Evolutionary conservation across 2,888 invertebrate genomes (phyloP).

Genomic region (Drosophila rellima): DNA sequence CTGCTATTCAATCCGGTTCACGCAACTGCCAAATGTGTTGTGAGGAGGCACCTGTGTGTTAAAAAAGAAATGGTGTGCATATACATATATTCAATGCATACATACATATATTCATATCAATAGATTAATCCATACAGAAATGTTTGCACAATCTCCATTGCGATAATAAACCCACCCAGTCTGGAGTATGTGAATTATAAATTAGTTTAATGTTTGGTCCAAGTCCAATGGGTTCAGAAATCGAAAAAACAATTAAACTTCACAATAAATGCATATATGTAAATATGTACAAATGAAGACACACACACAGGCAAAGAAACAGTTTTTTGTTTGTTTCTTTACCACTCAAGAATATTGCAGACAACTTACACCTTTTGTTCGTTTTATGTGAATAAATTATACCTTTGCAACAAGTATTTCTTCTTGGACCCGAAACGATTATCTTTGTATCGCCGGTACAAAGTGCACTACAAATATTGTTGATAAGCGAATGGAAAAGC

Average conservation of each 20-base stretch:
- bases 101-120: slow-evolving; percentile 12
- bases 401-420: slow-evolving; percentile 13
- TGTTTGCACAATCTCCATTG: slow-evolving; percentile 9
- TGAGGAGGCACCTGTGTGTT: slow-evolving; percentile 21
- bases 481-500: slow-evolving; percentile 41
- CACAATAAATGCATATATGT: not conserved
- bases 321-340: slow-evolving; percentile 1
- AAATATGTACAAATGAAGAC: not conserved
- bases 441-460: slow-evolving; percentile 47
- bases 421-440: slow-evolving; percentile 26
- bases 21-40: slow-evolving; percentile 18
- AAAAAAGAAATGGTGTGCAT: slow-evolving; percentile 5
- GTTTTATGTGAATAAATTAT: slow-evolving; percentile 17
- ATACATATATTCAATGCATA: not conserved
- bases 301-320: not conserved
- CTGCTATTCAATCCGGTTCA: slow-evolving; percentile 26
- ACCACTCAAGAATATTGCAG: slow-evolving; percentile 2
- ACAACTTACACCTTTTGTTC: slow-evolving; percentile 22
- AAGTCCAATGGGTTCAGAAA: slow-evolving; percentile 16
- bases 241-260: not conserved
- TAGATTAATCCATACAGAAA: slow-evolving; percentile 17
- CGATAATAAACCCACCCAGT: not conserved
- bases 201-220: slow-evolving; percentile 12
- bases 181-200: slow-evolving; percentile 3
- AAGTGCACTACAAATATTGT: slow-evolving; percentile 35